phyloP scores from a whole-genome alignment of 1,140 invertebrate species.

The Eufriesea mexicana region DNA sequence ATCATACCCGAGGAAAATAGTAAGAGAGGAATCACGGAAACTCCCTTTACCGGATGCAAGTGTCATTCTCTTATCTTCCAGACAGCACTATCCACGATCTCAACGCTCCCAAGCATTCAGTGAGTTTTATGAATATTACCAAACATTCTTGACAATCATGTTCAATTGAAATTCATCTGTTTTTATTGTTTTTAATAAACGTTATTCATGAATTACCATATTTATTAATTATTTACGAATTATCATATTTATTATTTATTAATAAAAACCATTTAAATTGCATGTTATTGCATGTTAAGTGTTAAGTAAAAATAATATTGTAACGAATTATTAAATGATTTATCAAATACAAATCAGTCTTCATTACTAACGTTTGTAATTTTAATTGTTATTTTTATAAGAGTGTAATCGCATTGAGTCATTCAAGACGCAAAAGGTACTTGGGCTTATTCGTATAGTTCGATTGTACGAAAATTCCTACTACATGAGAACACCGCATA shows the following conservation, averaged over 20 bases:
- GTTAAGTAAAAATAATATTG: not conserved
- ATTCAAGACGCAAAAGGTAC: not conserved
- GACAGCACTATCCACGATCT: slow-evolving; percentile 58
- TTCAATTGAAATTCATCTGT: not conserved
- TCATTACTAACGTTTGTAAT: not conserved
- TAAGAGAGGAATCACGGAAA: slow-evolving; percentile 57
- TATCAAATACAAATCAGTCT: not conserved
- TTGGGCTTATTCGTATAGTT: not conserved
- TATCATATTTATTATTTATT: not conserved
- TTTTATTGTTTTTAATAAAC: not conserved
- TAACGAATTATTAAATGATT: not conserved
- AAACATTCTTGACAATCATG: slow-evolving; percentile 13
- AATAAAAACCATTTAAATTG: not conserved
- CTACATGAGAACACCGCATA: slow-evolving; percentile 37
- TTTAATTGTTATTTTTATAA: not conserved
- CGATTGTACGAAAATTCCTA: not conserved
- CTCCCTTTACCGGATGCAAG: slow-evolving; percentile 62
- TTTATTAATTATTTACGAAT: not conserved
- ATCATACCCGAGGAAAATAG: slow-evolving; percentile 29
- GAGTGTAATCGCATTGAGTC: not conserved
- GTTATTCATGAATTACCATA: not conserved
- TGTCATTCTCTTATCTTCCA: slow-evolving; percentile 63
- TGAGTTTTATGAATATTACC: slow-evolving; percentile 46
- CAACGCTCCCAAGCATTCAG: slow-evolving; percentile 39
- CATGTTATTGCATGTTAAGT: not conserved